Base-by-base conservation (phyloP, 2,113 vertebrate species). In the Haliaeetus leucogaster region DNA sequence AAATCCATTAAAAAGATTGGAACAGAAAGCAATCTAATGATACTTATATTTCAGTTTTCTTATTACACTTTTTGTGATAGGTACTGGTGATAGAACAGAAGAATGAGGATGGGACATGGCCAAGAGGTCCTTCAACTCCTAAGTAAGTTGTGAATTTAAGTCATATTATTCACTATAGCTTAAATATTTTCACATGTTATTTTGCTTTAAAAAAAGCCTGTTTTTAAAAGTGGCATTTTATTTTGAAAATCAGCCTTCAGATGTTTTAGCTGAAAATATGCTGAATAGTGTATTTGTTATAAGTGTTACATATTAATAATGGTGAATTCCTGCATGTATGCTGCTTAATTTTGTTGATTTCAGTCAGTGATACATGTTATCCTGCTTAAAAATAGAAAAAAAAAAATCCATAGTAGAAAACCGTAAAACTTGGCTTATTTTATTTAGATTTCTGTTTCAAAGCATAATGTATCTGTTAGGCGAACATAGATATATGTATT, bases 31-130 rank as follows among this genome's bases (percentile, higher is more conserved):
- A 61, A 7, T 77, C 47, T 86, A 21, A 17, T 67, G 38, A 27
- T 96, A 40, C 3, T 94, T 93, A 65, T 47, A 83, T 97, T 92
- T 81, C 72, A 47, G 29, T 73, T 91, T 90, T 95, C 36, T 78
- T 86, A 43, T 63, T 86, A 61, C 6, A 11, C 38, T 93, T 96
- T 91, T 84, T 95, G 34, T 89, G 71, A 36, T 98, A 99, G 99
- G 98, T 99, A 88, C 99, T 99, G 56, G 99, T 99, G 86, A 99
- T 99, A 98, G 99, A 99, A 97, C 99, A 99, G 98, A 99, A 99
- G 98, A 99, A 98, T 74, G 99, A 99, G 97, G 99, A 99, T 61
- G 99, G 99, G 97, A 97, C 99, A 3, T 99, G 99, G 99, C 99
- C 99, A 86, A 98, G 99, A 98, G 99, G 99, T 97, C 99, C 99